Evolutionary conservation across 2,113 vertebrate species (phyloP).

Genomic region (Argyrosomus japonicus): DNA sequence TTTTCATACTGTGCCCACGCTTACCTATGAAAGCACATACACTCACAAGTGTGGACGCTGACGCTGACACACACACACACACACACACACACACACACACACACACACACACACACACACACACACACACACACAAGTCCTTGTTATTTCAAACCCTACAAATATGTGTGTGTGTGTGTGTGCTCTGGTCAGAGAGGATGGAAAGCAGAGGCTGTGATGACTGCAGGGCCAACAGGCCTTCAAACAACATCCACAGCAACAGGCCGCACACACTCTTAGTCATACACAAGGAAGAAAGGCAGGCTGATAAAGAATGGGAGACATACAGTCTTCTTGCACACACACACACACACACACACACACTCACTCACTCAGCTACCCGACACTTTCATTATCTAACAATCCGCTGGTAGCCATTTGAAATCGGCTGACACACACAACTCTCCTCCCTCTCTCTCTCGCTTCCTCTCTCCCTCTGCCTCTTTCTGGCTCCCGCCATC

Average conservation of each 20-base stretch:
- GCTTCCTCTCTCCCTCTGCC: not conserved
- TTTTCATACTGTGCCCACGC: not conserved
- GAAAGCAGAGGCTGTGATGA: constrained; percentile 34
- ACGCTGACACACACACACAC: not conserved
- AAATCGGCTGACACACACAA: constrained; percentile 68
- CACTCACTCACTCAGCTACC: constrained; percentile 33
- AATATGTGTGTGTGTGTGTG: constrained; percentile 27
- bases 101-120: too few relatives aligned
- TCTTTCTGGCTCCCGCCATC: constrained; percentile 26
- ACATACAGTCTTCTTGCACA: not conserved
- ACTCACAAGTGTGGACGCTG: not conserved
- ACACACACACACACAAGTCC: not conserved
- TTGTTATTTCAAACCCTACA: constrained; percentile 1
- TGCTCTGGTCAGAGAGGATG: constrained; percentile 5
- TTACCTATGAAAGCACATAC: not conserved
- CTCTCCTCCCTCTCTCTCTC: constrained; percentile 3
- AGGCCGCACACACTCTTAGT: constrained; percentile 10
- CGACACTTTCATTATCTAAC: constrained; percentile 72
- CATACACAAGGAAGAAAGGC: constrained; percentile 6
- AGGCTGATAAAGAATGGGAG: constrained; percentile 34
- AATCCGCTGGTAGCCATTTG: constrained; percentile 67
- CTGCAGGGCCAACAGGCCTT: constrained; percentile 28
- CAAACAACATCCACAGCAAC: constrained; percentile 24
- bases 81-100: not conserved
- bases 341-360: constrained; percentile 6